Evolutionary conservation across 1,140 invertebrate species (phyloP), one percentile per base, ranked within the genome.

Genomic region (Lethrus apterus): DNA sequence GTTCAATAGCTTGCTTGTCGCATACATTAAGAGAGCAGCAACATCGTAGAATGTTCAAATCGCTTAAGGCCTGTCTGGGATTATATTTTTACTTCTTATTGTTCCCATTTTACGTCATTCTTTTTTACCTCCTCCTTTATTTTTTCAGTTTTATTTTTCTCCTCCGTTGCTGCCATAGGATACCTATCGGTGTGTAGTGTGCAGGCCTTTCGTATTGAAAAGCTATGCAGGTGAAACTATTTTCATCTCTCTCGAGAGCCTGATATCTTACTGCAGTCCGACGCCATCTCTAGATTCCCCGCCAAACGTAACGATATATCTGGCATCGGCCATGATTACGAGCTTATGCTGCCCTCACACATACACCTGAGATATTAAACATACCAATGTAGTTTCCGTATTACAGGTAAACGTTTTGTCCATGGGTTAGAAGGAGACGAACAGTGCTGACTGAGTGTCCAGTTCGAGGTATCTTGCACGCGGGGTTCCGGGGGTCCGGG

Each of bases 81-180:
- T 56, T 54, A 52, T 54, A 56, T 51, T 58, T 58, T 58, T 56
- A 54, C 49, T 56, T 58, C 51, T 54, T 56, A 56, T 58, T 56
- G 54, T 56, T 56, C 54, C 51, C 51, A 56, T 58, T 58, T 54
- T 58, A 50, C 54, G 44, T 54, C 51, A 52, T 51, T 51, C 44
- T 54, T 54, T 58, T 58, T 52, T 55, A 42, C 36, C 46, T 50
- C 50, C n/a, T n/a, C n/a, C n/a, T n/a, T n/a, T n/a, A n/a, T n/a
- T n/a, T n/a, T n/a, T n/a, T n/a, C n/a, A n/a, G 52, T 52, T 55
- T 51, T 55, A 49, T 50, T 54, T 54, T 38, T 45, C 48, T 51
- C 49, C 45, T 34, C 45, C 44, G 44, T 47, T 45, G 42, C 46
- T 46, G 44, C 36, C 40, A 42, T 51, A 43, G 36, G 38, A 35